Evolutionary conservation across 2,113 vertebrate species (phyloP).

Genomic region (Limnothrissa miodon): DNA sequence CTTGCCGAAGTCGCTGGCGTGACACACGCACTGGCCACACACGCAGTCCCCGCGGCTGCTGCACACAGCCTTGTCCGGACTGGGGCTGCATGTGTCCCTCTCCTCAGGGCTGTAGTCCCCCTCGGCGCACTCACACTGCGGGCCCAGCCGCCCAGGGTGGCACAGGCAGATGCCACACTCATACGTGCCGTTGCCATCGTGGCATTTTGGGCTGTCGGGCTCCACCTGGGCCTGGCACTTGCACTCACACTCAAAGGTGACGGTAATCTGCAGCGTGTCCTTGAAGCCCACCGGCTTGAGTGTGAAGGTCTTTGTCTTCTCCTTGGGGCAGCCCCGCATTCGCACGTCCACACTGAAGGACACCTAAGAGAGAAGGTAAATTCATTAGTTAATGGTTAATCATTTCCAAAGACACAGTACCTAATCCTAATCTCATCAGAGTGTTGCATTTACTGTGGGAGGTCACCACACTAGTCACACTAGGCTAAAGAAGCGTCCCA

Average conservation of each 20-base stretch:
- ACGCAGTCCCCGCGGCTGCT: constrained; percentile 90
- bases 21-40: constrained; percentile 94
- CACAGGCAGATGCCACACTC: constrained; percentile 94
- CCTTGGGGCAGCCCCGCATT: constrained; percentile 83
- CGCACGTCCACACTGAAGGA: constrained; percentile 85
- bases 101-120: constrained; percentile 81
- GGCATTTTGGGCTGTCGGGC: constrained; percentile 74
- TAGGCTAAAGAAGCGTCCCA: background rate
- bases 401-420: background rate
- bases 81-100: constrained; percentile 84
- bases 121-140: constrained; percentile 90
- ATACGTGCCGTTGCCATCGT: constrained; percentile 84
- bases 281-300: constrained; percentile 96
- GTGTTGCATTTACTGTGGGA: background rate
- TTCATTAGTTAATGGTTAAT: no score
- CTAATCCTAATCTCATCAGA: background rate
- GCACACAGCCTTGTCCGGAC: constrained; percentile 70
- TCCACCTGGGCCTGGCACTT: constrained; percentile 75
- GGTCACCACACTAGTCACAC: background rate
- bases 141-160: constrained; percentile 81
- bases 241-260: constrained; percentile 86
- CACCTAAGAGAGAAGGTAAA: background rate
- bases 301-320: constrained; percentile 83
- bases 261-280: constrained; percentile 81
- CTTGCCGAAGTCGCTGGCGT: constrained; percentile 89